These are phyloP conservation scores for Brachypodius melanocephalos DNA, from an alignment of 2,113 vertebrate genomes.

Conservation along the genomic window DNA sequence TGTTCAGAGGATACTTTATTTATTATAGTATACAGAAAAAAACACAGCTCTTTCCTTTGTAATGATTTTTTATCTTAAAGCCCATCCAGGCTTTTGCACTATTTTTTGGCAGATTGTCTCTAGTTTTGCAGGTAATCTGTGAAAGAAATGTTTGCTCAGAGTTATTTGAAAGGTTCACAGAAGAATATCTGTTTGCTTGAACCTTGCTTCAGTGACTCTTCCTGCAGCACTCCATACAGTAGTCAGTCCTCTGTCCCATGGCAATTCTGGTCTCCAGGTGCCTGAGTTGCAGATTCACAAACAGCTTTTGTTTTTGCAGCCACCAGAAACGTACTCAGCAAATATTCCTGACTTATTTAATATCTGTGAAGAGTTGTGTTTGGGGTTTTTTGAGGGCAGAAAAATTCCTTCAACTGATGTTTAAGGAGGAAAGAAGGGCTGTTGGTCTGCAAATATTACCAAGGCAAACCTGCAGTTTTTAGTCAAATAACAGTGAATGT, in stretches of 20 bases:
- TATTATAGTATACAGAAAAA: not conserved
- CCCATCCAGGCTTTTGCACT: not conserved
- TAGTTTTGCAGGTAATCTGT: not conserved
- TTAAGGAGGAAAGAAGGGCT: not conserved
- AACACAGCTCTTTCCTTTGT: accelerated
- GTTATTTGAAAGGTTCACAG: not conserved
- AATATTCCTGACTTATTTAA: not conserved
- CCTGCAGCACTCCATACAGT: not conserved
- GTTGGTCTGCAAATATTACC: not conserved
- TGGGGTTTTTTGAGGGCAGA: not conserved
- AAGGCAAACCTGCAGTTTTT: not conserved
- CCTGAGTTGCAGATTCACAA: not conserved
- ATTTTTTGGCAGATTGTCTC: not conserved
- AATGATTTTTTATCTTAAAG: not conserved
- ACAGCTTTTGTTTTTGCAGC: not conserved
- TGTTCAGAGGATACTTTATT: not conserved
- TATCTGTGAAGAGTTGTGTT: not conserved
- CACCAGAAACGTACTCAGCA: not conserved
- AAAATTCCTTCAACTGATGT: not conserved
- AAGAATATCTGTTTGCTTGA: not conserved
- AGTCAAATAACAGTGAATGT: not conserved
- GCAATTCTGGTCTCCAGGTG: not conserved
- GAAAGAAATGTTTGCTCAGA: not conserved
- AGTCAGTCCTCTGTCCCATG: not conserved
- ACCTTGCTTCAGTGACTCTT: not conserved